These are phyloP conservation scores for Varecia variegata DNA, from an alignment of 2,797 vertebrate genomes.

Conservation along the genomic window DNA sequence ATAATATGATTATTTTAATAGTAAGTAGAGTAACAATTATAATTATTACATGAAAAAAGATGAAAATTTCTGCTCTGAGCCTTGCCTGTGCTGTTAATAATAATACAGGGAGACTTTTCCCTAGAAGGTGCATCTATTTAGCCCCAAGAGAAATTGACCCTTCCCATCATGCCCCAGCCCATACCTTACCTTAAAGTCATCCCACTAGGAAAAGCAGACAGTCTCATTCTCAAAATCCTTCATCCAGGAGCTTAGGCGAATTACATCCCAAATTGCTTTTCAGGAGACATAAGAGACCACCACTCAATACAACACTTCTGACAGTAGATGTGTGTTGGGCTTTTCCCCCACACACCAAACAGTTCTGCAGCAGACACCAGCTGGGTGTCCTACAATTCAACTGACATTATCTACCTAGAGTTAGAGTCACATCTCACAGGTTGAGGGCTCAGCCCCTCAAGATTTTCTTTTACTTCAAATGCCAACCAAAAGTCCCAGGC, in stretches of 20 bases:
- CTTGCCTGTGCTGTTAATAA: slow-evolving; percentile 10
- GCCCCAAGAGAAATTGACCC: not conserved
- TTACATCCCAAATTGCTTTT: slow-evolving; percentile 16
- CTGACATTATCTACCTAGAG: not conserved
- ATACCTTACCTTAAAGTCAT: not conserved
- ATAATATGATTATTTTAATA: not conserved
- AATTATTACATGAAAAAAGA: not conserved
- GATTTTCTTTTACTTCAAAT: not conserved
- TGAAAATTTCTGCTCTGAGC: not conserved
- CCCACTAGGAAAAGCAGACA: not conserved
- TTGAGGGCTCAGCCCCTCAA: not conserved
- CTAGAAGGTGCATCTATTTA: not conserved
- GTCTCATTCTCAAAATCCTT: slow-evolving; percentile 36
- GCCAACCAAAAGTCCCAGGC: not conserved
- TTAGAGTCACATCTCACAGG: not conserved
- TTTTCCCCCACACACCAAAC: not conserved
- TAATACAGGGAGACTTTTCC: not conserved
- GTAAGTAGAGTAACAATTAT: not conserved
- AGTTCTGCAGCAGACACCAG: not conserved
- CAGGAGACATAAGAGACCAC: not conserved
- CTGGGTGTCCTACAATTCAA: not conserved
- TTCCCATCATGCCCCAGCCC: not conserved
- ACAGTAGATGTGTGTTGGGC: not conserved
- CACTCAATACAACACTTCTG: not conserved
- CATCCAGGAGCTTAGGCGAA: not conserved